Conservation (phyloP, 1,140 invertebrate genomes). For the Anthonomus grandis region DNA sequence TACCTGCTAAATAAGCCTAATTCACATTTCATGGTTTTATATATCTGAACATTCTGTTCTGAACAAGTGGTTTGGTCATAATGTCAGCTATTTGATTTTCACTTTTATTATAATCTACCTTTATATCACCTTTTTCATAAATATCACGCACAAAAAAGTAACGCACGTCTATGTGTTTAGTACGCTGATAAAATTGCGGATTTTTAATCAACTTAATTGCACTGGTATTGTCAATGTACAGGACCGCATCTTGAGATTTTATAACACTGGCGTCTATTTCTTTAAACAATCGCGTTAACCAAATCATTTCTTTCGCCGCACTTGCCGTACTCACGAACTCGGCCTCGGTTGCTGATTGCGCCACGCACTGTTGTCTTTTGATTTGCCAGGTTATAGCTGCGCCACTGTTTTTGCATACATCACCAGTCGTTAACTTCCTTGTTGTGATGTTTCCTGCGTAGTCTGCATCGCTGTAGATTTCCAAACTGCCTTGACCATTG, state of each 20-base stretch:
- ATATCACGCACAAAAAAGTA: constrained; percentile 31
- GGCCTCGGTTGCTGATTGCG: constrained; percentile 48
- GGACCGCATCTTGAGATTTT: neutral
- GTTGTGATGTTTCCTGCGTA: constrained; percentile 40
- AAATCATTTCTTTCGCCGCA: constrained; percentile 40
- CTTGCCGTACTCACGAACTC: constrained; percentile 45
- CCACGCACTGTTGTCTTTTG: constrained; percentile 43
- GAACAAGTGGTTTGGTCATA: constrained; percentile 39
- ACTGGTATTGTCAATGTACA: constrained; percentile 27
- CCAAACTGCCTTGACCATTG: neutral
- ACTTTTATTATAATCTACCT: constrained; percentile 19
- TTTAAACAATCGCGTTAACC: constrained; percentile 35
- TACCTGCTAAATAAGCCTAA: neutral
- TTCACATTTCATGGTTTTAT: neutral
- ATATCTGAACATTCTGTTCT: neutral
- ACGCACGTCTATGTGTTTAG: constrained; percentile 40
- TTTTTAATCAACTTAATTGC: constrained; percentile 47
- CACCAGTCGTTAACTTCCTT: constrained; percentile 40
- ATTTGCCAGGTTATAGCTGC: constrained; percentile 43
- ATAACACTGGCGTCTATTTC: constrained; percentile 29
- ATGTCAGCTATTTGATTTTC: constrained; percentile 35
- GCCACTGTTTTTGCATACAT: constrained; percentile 33
- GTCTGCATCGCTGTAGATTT: no score
- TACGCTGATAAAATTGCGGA: constrained; percentile 43
- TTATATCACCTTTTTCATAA: constrained; percentile 20